These are phyloP conservation scores for Sthenelais limicola DNA, from an alignment of 2,888 invertebrate species.

Conservation along the genomic window DNA sequence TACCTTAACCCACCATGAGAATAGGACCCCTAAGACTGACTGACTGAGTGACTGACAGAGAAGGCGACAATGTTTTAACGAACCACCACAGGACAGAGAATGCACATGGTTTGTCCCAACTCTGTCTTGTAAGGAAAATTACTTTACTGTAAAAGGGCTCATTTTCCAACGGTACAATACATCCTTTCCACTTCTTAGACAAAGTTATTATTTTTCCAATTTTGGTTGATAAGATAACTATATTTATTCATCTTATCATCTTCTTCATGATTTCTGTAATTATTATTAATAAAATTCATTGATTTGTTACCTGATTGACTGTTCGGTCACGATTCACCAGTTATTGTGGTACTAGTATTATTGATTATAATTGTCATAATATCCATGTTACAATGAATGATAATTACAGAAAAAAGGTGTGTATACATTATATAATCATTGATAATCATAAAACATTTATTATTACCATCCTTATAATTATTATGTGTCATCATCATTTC, in stretches of 20 bases:
- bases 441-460: slow-evolving; percentile 28
- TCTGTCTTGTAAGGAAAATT: slow-evolving; percentile 26
- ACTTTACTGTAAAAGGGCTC: slow-evolving; percentile 15
- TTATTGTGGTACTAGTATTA: slow-evolving; percentile 17
- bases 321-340: slow-evolving; percentile 34
- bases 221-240: too few relatives aligned
- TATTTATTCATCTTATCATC: too few relatives aligned
- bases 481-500: slow-evolving; percentile 30
- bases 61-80: slow-evolving; percentile 2
- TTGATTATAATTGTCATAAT: too few relatives aligned
- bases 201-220: too few relatives aligned
- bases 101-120: slow-evolving; percentile 32
- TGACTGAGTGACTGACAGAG: slow-evolving; percentile 20
- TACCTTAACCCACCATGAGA: slow-evolving; percentile 11
- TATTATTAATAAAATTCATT: too few relatives aligned
- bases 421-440: slow-evolving; percentile 27
- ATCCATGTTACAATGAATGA: too few relatives aligned
- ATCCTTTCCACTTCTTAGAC: slow-evolving; percentile 7
- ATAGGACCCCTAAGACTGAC: slow-evolving; percentile 10
- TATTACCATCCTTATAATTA: too few relatives aligned
- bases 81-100: background rate
- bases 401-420: too few relatives aligned
- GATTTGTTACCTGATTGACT: too few relatives aligned
- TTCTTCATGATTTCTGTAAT: too few relatives aligned
- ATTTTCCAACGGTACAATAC: slow-evolving; percentile 10